Evolutionary conservation across 2,888 invertebrate genomes (phyloP), one percentile per base, ranked within the genome.

Genomic region (Cheilosia grossa): DNA sequence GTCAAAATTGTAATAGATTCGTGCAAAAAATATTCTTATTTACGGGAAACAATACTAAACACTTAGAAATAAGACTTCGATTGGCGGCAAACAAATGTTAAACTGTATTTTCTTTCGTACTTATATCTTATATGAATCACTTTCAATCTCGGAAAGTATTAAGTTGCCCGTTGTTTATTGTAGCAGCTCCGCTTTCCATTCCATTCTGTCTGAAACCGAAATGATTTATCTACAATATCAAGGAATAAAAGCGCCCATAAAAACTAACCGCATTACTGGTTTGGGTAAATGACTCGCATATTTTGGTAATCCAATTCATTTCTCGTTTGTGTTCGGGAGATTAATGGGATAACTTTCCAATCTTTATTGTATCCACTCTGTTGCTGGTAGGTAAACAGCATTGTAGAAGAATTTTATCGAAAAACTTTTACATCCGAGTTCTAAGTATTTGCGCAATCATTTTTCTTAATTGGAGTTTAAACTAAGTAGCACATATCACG

Each of bases 261-360:
- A 9, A n/a, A 47, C 47, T 9, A 30, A 17, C 17, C 47, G 1
- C 44, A 44, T 44, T 44, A 47, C n/a, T 7, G 47, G 7, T 17
- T 47, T 9, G 47, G 7, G 47, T 51, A 47, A 17, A 17, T 47
- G 47, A 47, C 19, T 47, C 47, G 9, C 47, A 4, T 37, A 47
- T 17, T 44, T 44, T 47, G 2, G 47, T 47, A 47, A 19, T 47
- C n/a, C 47, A 47, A 47, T 47, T 47, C 17, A 9, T 47, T 19
- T 47, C 9, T 17, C 17, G 67, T 53, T 51, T 67, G 66, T 80
- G 19, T 27, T 24, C 27, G 27, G 44, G 33, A 80, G 66, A 80
- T 73, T 80, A 67, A 80, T 80, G 72, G 47, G 73, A 61, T 73
- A 80, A 80, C 53, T 73, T 73, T 30, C 64, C 21, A 24, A 51